These are phyloP conservation scores for Ricordea florida DNA, from an alignment of 92 coral and sea anemone genomes.

Conservation along the genomic window DNA sequence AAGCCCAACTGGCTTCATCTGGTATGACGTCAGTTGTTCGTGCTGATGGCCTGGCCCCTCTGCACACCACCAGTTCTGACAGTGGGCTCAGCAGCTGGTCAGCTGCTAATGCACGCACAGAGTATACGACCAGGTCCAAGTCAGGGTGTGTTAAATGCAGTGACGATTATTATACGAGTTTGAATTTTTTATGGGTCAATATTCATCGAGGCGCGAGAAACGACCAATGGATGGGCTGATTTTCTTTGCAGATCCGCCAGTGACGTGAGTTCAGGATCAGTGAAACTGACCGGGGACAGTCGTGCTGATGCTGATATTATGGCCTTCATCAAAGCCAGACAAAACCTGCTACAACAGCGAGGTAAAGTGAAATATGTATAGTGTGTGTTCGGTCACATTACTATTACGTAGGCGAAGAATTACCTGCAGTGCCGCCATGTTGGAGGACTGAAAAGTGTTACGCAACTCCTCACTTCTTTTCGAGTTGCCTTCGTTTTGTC, in stretches of 20 bases:
- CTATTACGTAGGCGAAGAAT: not conserved
- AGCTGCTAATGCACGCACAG: not conserved
- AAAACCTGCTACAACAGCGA: constrained; percentile 83
- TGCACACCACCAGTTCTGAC: constrained; percentile 19
- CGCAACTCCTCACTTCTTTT: not conserved
- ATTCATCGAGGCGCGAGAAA: no score
- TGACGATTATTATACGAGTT: not conserved
- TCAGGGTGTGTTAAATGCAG: not conserved
- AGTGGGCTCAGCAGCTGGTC: constrained; percentile 8
- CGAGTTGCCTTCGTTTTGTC: constrained; percentile 44
- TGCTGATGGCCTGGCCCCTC: constrained; percentile 3
- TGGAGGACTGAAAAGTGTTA: not conserved
- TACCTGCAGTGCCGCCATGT: not conserved
- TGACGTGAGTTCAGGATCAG: constrained; percentile 31
- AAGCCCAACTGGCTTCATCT: constrained; percentile 77
- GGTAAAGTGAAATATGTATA: constrained; percentile 41
- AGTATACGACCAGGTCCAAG: not conserved
- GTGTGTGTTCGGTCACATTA: constrained; percentile 8
- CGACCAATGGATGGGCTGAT: no score
- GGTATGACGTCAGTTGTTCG: constrained; percentile 26
- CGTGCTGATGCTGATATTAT: constrained; percentile 92
- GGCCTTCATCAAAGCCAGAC: constrained; percentile 94
- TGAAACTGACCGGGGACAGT: constrained; percentile 84
- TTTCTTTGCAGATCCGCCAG: constrained; percentile 25
- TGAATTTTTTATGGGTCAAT: no score